Base-by-base conservation (phyloP, 2,113 vertebrate species). In the Hassar affinis region DNA sequence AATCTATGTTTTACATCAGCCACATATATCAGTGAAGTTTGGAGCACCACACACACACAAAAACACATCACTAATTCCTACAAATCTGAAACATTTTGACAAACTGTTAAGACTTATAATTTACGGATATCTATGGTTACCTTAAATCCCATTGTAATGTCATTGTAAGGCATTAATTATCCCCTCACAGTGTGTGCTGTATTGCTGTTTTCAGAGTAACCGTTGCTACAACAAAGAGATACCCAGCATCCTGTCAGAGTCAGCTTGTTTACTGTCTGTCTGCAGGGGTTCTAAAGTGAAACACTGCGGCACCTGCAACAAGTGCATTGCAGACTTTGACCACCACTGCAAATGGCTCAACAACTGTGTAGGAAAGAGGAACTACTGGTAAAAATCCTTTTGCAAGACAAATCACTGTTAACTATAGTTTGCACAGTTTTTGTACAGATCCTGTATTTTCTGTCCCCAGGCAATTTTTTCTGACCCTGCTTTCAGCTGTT, bases 301-400 rank as follows among this genome's bases (percentile, higher is more conserved):
- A 87, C 95, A 97, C 86, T 96, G 96, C 78, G 86, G 92, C 0
- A 71, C 89, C 79, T 96, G 96, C 91, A 96, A 96, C 89, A 96
- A 96, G 82, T 96, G 95, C 72, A 88, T 96, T 42, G 87, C 92
- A 0, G 92, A 93, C 81, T 96, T 96, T 61, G 95, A 96, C 86
- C 95, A 95, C 72, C 95, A 96, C 76, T 96, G 96, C 87, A 94
- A 93, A 69, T 96, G 95, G 94, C 90, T 96, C 59, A 96, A 96
- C 90, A 96, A 92, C 84, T 96, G 96, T 6, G 93, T 95, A n/a
- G 94, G 95, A 9, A 89, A 90, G 14, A 93, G 93, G 77, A 96
- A 96, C 89, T 96, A 96, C 85, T 85, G 93, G 95, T 95, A 89
- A 94, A 93, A 35, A 68, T 68, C 18, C 30, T 35, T 66, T 10